These are phyloP conservation scores for Redunca redunca DNA, from an alignment of 2,113 vertebrate species.

Conservation along the genomic window DNA sequence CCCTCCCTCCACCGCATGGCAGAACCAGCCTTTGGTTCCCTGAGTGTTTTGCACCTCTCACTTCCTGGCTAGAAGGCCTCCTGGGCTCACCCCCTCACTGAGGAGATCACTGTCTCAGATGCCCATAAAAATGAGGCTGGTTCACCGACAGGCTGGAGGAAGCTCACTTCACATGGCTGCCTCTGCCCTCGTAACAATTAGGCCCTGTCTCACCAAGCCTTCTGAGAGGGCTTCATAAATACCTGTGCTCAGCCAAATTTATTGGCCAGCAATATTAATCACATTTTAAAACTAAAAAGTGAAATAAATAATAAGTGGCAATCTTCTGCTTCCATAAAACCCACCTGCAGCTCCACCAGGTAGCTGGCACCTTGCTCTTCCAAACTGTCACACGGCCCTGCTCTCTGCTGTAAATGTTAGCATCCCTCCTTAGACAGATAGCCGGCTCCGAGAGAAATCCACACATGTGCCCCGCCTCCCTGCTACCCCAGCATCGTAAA, in stretches of 20 bases:
- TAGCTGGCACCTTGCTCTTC: not conserved
- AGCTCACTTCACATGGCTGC: rapidly evolving
- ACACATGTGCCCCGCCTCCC: not conserved
- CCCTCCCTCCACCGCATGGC: rapidly evolving
- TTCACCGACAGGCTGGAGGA: not conserved
- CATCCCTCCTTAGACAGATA: not conserved
- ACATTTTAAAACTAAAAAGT: slow-evolving; percentile 36
- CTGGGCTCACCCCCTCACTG: not conserved
- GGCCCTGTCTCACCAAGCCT: not conserved
- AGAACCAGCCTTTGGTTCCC: not conserved
- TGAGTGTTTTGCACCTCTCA: not conserved
- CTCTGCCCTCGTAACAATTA: not conserved
- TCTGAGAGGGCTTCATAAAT: not conserved
- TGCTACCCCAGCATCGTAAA: not conserved
- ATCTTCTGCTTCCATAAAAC: slow-evolving; percentile 36
- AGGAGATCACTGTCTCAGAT: not conserved
- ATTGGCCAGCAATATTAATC: slow-evolving; percentile 4
- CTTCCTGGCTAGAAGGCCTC: not conserved
- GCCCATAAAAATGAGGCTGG: not conserved
- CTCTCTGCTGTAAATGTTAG: rapidly evolving
- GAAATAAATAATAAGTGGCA: slow-evolving; percentile 40
- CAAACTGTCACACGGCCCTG: not conserved
- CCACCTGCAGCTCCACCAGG: not conserved
- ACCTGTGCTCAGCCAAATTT: not conserved
- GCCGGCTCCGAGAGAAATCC: not conserved